Evolutionary conservation across 2,797 vertebrate genomes (phyloP).

Genomic region (Ataeniobius toweri): DNA sequence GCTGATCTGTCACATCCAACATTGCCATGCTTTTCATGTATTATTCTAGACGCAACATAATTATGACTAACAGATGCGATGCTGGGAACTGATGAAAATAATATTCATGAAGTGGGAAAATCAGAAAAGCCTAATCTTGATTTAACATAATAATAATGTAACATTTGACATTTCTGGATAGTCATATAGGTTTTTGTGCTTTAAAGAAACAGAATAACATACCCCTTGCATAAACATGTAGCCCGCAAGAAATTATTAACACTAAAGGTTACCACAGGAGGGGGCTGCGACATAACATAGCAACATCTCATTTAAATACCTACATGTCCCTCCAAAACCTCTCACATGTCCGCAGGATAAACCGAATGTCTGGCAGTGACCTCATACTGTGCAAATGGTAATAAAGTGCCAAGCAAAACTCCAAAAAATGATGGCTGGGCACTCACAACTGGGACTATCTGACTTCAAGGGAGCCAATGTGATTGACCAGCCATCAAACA

Average conservation of each 20-base stretch:
- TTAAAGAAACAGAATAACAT: background rate
- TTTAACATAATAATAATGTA: background rate
- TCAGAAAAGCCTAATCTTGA: background rate
- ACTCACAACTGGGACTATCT: conserved; percentile 30
- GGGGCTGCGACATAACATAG: conserved; percentile 66
- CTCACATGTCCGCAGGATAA: conserved; percentile 44
- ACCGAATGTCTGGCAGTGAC: conserved; percentile 44
- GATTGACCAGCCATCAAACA: conserved; percentile 33
- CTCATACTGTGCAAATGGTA: conserved; percentile 39
- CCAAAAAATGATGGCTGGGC: conserved; percentile 19
- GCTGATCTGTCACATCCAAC: background rate
- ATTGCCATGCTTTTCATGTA: background rate
- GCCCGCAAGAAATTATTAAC: conserved; percentile 14
- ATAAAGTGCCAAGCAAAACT: conserved; percentile 44
- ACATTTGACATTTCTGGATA: background rate
- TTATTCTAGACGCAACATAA: background rate
- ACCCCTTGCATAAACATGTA: conserved; percentile 9
- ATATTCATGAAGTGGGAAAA: background rate
- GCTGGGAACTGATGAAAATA: background rate
- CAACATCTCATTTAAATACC: conserved; percentile 27
- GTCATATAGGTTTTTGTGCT: background rate
- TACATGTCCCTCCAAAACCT: conserved; percentile 14
- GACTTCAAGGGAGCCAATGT: conserved; percentile 49
- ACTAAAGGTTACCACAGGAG: conserved; percentile 60
- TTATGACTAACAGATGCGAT: background rate